Percentiles rank a stretch among this genome's conserved stretches.
phyloP scores from a whole-genome alignment of 2,113 vertebrate species.

The Gila orcuttii region DNA sequence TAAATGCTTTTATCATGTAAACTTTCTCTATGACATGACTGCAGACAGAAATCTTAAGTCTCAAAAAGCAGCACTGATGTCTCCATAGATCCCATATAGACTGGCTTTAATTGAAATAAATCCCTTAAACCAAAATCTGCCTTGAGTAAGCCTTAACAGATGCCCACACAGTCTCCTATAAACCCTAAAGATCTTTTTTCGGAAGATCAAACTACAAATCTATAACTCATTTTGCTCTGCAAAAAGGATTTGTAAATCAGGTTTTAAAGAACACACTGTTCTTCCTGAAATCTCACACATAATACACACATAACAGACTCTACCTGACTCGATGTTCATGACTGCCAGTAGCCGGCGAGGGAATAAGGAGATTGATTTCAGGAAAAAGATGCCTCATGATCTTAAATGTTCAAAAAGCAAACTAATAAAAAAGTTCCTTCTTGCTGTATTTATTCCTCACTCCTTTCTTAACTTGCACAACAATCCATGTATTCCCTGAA shows the following conservation, averaged over 20 bases:
- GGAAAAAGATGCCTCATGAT: slow-evolving; percentile 66
- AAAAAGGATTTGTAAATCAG: neutral
- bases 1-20: neutral
- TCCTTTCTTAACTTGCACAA: neutral
- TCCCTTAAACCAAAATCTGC: neutral
- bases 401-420: slow-evolving; percentile 39
- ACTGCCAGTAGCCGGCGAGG: slow-evolving; percentile 68
- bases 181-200: neutral
- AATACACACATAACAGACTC: slow-evolving; percentile 40
- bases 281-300: slow-evolving; percentile 12
- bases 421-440: neutral
- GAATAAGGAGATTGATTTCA: slow-evolving; percentile 51
- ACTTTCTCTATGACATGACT: neutral
- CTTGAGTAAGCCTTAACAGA: neutral
- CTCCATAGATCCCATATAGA: slow-evolving; percentile 5
- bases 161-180: neutral
- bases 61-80: neutral
- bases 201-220: neutral
- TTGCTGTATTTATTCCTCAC: neutral
- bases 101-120: neutral
- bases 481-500: neutral
- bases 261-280: slow-evolving; percentile 2
- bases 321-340: slow-evolving; percentile 70
- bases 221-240: neutral
- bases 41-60: neutral